phyloP scores from a whole-genome alignment of 1,140 invertebrate genomes.

The Gyrodactylus bullatarudis region DNA sequence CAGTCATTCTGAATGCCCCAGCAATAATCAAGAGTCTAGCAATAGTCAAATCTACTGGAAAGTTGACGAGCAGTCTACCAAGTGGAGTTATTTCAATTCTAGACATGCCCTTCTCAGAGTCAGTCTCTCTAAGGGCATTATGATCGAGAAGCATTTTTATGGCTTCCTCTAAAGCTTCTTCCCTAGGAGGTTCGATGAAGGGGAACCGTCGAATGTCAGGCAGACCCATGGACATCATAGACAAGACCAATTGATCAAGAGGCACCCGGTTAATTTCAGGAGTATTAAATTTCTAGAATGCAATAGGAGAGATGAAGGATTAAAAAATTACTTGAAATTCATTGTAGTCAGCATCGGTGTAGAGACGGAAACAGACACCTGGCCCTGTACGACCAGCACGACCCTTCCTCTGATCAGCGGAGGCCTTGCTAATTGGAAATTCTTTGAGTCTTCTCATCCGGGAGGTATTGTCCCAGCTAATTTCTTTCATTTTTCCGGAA shows the following conservation, averaged over 20 bases:
- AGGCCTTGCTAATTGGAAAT: slow-evolving; percentile 83
- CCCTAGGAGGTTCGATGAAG: slow-evolving; percentile 52
- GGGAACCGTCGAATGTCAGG: slow-evolving; percentile 59
- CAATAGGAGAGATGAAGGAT: background rate
- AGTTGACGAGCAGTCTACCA: slow-evolving; percentile 44
- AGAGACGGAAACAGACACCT: background rate
- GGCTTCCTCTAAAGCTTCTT: slow-evolving; percentile 38
- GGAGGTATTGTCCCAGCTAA: slow-evolving; percentile 56
- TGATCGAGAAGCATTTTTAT: background rate
- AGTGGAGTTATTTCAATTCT: slow-evolving; percentile 42
- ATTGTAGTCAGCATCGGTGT: background rate
- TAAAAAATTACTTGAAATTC: slow-evolving; percentile 25
- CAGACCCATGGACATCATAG: slow-evolving; percentile 74
- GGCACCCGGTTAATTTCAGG: slow-evolving; percentile 68
- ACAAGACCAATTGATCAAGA: slow-evolving; percentile 52
- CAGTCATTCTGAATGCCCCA: slow-evolving; percentile 34
- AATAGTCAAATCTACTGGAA: slow-evolving; percentile 69
- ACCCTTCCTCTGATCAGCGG: slow-evolving; percentile 77
- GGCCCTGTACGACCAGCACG: slow-evolving; percentile 32
- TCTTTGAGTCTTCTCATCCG: slow-evolving; percentile 55
- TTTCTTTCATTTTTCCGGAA: slow-evolving; percentile 54
- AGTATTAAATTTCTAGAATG: slow-evolving; percentile 38
- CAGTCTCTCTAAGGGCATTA: background rate
- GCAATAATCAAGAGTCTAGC: slow-evolving; percentile 83
- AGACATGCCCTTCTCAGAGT: background rate